Percentiles rank a stretch among this genome's conserved stretches.
phyloP scores from a whole-genome alignment of 35 echinoderm and acorn worm genomes.

The Ophioderma brevispina region DNA sequence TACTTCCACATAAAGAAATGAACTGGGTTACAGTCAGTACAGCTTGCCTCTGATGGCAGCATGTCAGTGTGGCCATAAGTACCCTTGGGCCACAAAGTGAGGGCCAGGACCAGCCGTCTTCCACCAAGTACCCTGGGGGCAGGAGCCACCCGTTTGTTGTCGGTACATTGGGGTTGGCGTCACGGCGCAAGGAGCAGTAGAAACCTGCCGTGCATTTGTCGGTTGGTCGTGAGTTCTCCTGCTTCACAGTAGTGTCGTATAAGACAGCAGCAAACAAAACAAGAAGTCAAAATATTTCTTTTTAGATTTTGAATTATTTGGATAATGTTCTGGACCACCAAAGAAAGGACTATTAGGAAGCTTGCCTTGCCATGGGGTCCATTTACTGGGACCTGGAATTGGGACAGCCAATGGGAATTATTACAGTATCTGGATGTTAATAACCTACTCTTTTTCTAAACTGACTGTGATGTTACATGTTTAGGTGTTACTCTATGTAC shows the following conservation, averaged over 20 bases:
- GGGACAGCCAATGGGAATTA: too few species aligned
- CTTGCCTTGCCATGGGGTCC: too few species aligned
- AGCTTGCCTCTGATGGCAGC: conserved; percentile 57
- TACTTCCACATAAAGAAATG: conserved; percentile 76
- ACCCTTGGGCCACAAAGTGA: conserved; percentile 84
- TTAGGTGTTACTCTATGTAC: too few species aligned
- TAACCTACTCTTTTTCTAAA: too few species aligned
- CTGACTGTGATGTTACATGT: too few species aligned
- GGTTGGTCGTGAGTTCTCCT: conserved; percentile 88
- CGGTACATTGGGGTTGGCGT: conserved; percentile 79
- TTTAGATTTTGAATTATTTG: too few species aligned
- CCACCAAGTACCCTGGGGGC: conserved; percentile 94
- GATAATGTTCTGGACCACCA: too few species aligned
- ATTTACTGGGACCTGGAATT: too few species aligned
- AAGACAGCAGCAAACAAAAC: too few species aligned
- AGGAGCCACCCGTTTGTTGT: conserved; percentile 88
- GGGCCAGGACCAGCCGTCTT: conserved; percentile 74
- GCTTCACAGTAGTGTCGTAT: conserved; percentile 91
- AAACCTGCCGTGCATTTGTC: conserved; percentile 71
- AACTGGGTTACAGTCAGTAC: conserved; percentile 87
- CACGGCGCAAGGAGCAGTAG: conserved; percentile 83
- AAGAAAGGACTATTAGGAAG: too few species aligned
- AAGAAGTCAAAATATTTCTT: too few species aligned
- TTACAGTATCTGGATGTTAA: too few species aligned
- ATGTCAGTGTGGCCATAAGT: conserved; percentile 81